Conservation (phyloP, 23 tunicate genomes). For the Clavelina lepadiformis region DNA sequence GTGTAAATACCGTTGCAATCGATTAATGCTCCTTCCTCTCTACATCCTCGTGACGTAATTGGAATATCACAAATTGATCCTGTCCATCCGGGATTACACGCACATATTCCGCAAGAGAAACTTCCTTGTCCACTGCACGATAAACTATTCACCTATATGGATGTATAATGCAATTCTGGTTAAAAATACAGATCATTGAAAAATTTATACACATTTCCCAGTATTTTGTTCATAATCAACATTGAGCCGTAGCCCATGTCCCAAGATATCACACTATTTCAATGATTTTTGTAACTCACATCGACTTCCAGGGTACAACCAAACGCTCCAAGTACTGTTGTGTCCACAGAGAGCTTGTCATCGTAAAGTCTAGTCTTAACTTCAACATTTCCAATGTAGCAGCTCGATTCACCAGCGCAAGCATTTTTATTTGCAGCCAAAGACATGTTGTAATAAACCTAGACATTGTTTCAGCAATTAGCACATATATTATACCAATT, state of each 20-base stretch:
- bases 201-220: too few relatives aligned
- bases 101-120: slow-evolving; percentile 93
- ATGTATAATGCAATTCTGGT: too few relatives aligned
- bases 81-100: slow-evolving; percentile 56
- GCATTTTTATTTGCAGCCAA: slow-evolving; percentile 58
- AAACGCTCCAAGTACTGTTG: slow-evolving; percentile 61
- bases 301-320: slow-evolving; percentile 60
- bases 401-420: slow-evolving; percentile 23
- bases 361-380: slow-evolving; percentile 82
- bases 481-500: too few relatives aligned
- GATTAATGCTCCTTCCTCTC: too few relatives aligned
- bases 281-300: slow-evolving; percentile 5
- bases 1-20: too few relatives aligned
- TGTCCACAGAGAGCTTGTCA: slow-evolving; percentile 51
- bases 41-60: too few relatives aligned
- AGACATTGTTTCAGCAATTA: neutral
- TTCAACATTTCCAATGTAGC: slow-evolving; percentile 61
- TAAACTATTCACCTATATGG: slow-evolving; percentile 66
- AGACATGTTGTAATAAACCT: slow-evolving; percentile 75
- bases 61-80: slow-evolving; percentile 48
- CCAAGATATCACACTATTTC: neutral
- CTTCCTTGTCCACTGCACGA: slow-evolving; percentile 70
- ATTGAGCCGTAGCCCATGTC: neutral
- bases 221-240: neutral
- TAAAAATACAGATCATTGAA: too few relatives aligned